Evolutionary conservation across 2,888 invertebrate genomes (phyloP).

Genomic region (Limnephilus marmoratus): DNA sequence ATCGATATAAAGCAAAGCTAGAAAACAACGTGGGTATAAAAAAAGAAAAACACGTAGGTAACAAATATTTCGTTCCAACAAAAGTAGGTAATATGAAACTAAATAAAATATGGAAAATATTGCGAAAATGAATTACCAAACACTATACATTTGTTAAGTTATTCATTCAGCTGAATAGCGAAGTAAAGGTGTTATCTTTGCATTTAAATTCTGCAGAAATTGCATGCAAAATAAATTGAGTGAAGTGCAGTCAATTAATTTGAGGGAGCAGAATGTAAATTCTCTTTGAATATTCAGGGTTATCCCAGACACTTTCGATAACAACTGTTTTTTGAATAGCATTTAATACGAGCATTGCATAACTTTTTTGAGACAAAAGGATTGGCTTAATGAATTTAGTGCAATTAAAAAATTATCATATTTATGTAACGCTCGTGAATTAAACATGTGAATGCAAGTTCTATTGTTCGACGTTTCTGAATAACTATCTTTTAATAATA

Average conservation of each 20-base stretch:
- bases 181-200: not conserved
- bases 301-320: not conserved
- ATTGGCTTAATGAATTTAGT: not conserved
- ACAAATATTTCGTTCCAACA: not conserved
- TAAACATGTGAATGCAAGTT: not conserved
- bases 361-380: not conserved
- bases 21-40: not conserved
- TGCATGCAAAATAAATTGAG: not conserved
- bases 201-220: not conserved
- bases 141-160: not conserved
- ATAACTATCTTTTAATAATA: not conserved
- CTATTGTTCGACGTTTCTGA: not conserved
- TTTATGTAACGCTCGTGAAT: not conserved
- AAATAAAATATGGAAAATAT: not conserved
- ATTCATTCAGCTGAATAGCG: not conserved
- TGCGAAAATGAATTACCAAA: not conserved
- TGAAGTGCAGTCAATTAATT: not conserved
- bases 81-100: not conserved
- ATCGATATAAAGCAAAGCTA: not conserved
- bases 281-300: not conserved
- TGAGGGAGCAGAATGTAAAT: not conserved
- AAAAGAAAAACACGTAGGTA: not conserved
- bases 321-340: not conserved
- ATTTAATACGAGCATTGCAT: not conserved
- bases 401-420: not conserved